phyloP scores from a whole-genome alignment of 1,140 invertebrate genomes.

The Macrotrachela quadricornifera region DNA sequence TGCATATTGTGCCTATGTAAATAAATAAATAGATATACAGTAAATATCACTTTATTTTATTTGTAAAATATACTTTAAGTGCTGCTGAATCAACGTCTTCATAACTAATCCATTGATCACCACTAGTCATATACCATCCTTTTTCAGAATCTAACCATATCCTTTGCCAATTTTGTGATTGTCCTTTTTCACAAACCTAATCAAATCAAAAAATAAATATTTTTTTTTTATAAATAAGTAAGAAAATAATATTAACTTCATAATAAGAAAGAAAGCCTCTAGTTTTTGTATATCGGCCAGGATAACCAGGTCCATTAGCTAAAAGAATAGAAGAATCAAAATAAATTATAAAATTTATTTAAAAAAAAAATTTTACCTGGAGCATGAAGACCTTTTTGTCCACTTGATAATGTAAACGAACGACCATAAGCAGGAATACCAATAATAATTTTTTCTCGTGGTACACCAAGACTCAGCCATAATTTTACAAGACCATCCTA shows the following conservation, averaged over 20 bases:
- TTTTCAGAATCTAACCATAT: slow-evolving; percentile 1
- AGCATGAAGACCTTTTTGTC: background rate
- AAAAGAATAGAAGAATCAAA: too few species aligned
- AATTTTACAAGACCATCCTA: background rate
- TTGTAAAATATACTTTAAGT: background rate
- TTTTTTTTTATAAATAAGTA: background rate
- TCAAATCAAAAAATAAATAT: background rate
- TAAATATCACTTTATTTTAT: too few species aligned
- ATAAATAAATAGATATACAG: too few species aligned
- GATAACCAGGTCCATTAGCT: background rate
- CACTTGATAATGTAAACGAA: background rate
- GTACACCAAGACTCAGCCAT: background rate
- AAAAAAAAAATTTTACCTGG: background rate
- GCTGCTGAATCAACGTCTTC: slow-evolving; percentile 3
- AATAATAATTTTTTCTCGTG: slow-evolving; percentile 1
- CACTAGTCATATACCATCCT: background rate
- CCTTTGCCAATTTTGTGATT: background rate
- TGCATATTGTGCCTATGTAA: slow-evolving; percentile 50
- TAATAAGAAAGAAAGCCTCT: slow-evolving; percentile 4
- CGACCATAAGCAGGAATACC: slow-evolving; percentile 2
- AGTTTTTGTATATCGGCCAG: slow-evolving; percentile 5
- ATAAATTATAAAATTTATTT: too few species aligned
- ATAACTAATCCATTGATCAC: slow-evolving; percentile 4
- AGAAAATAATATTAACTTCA: background rate
- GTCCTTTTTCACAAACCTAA: background rate